Base-by-base conservation (phyloP, 2,888 invertebrate species). In the Drosophila sordidula region DNA sequence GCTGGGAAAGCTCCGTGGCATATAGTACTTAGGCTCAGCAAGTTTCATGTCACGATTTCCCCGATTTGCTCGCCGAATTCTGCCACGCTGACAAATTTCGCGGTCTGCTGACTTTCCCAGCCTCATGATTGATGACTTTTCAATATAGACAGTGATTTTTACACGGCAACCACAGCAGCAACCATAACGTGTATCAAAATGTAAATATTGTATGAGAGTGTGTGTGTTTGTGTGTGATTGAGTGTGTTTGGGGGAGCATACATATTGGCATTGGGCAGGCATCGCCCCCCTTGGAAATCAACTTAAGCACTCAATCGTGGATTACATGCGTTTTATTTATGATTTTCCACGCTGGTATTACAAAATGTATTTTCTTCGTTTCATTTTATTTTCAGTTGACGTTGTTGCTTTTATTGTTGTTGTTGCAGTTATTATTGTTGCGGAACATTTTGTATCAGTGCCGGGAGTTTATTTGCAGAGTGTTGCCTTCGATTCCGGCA, bases 311-410 rank as follows among this genome's bases (percentile, higher is more conserved):
- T 87, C 89, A 85, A 87, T 89, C 74, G 81, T 75, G 90, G 87
- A 87, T 89, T 89, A 89, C 89, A 87, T 75, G 87, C 84, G 89
- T 80, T 84, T 90, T 88, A 90, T 90, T 89, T 89, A 89, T 90
- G 87, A 89, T 85, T 80, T 80, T 85, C 73, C 70, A 66, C 73
- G 89, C 89, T 87, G 80, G 78, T 71, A 84, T 80, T 73, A 84
- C 87, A 76, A 65, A 80, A 88, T 80, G 72, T 85, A 85, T 70
- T 70, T 29, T 59, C 67, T 63, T 61, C 59, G 61, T 69, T 75
- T 76, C 69, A 70, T 73, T 82, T 83, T 78, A 76, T 85, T 85
- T 82, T 67, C 70, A 74, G 78, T 73, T 71, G 42, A 4, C 18
- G n/a, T 25, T 57, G 57, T 52, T 68, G 49, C 29, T 29, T 8